Base-by-base conservation (phyloP, 1,140 invertebrate genomes). In the Cydia strobilella region DNA sequence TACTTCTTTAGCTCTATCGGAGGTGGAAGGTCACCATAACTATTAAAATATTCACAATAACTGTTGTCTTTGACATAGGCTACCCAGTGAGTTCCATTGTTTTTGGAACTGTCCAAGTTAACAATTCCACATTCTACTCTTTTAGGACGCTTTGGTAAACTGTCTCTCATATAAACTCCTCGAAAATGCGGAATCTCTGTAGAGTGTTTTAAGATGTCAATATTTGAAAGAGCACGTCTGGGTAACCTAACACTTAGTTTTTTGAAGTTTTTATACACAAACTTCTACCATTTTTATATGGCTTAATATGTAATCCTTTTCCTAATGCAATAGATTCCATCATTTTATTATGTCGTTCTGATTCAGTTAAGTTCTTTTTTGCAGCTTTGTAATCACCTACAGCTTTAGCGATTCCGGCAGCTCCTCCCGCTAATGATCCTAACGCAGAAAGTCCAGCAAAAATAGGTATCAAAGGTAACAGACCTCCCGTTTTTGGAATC, bases 81-180 rank as follows among this genome's bases (percentile, higher is more conserved):
- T 80, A 87, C 84, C 86, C 86, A 89, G 82, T 89, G 85, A 63
- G 86, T 86, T 65, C 87, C 83, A 72, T 39, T 9, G 75, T 82
- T 82, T 25, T 79, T 72, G n/a, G 63, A 73, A 69, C 66, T 65
- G 80, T 90, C 86, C 74, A 86, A 81, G 79, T 87, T 90, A 39
- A 88, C 23, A 45, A 90, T 83, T n/a, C 76, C 84, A 77, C 82
- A 84, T 86, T 90, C 84, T 72, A 80, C 79, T 72, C 39, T 73
- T 59, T 27, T 65, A 48, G 82, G 59, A 69, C 71, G 77, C 15
- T 71, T 78, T 39, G 86, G 85, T 79, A 88, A 79, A 72, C 42
- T 75, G 80, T 88, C 76, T 48, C 80, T 78, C 87, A 86, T 86
- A 72, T 80, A 89, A 13, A 89, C 80, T 25, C 84, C 86, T 76